Evolutionary conservation across 2,888 invertebrate species (phyloP), one percentile per base, ranked within the genome.

Genomic region (Rutpela maculata): DNA sequence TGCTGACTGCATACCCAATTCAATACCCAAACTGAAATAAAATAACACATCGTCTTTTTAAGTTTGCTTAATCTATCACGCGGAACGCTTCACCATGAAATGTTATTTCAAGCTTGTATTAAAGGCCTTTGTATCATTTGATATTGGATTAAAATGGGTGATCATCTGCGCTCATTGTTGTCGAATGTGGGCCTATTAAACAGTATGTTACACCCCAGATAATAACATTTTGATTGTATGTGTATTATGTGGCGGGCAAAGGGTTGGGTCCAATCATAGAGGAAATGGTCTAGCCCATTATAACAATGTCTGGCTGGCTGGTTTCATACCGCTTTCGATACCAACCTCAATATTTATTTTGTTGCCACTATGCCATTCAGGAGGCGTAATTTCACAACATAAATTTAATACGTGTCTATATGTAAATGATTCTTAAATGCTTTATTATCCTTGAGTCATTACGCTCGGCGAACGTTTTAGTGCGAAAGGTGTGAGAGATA

Each of bases 211-310:
- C 85, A 84, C 86, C 85, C 85, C 80, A 86, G 83, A 87, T 87
- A 86, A 88, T 86, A 86, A 86, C 84, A 82, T 82, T 85, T 83
- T 86, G 86, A 87, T 86, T 87, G 86, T 83, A 84, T 82, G 84
- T 82, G 68, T 72, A 74, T 76, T 67, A 74, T 63, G 77, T 70
- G 66, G 67, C 76, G 35, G 56, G 63, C 19, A 55, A 75, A 76
- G 76, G 78, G 80, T 76, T 76, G 74, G 76, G 78, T 68, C 19
- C 68, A 73, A 70, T 70, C 70, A 70, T 60, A 60, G 70, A 71
- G 59, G 66, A 69, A 74, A 71, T 56, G 63, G 74, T 76, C 78
- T 69, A 66, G 69, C 60, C 75, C 71, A 78, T 76, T 78, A 73
- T 76, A 75, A 77, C 68, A 74, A 62, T 74, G 74, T 62, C 68